Conservation (phyloP, 2,888 invertebrate species). For the Alcis repandata region DNA sequence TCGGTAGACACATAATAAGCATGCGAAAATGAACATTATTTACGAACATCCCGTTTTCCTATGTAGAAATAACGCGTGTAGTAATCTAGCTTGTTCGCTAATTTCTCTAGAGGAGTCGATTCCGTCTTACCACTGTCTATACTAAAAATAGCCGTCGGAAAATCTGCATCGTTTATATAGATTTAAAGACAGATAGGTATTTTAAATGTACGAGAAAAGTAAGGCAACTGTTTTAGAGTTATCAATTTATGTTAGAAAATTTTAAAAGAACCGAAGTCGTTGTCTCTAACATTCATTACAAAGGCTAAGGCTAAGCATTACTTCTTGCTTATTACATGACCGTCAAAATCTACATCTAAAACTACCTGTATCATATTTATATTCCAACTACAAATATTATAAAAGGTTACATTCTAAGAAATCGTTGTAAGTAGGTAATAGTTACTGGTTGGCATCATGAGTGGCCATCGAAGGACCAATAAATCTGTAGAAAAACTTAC, state of each 20-base stretch:
- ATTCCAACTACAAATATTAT: constrained; percentile 62
- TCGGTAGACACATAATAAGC: too few species aligned
- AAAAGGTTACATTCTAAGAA: constrained; percentile 62
- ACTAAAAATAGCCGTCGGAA: too few species aligned
- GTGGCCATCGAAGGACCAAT: constrained; percentile 20
- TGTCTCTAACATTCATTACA: background rate
- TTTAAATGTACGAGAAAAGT: too few species aligned
- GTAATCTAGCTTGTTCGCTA: constrained; percentile 11
- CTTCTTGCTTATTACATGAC: constrained; percentile 4
- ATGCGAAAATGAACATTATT: background rate
- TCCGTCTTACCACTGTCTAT: too few species aligned
- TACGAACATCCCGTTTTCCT: background rate
- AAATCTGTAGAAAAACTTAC: background rate
- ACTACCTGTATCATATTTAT: constrained; percentile 55
- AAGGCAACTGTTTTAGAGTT: too few species aligned
- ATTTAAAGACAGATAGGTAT: too few species aligned
- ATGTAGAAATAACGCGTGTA: background rate
- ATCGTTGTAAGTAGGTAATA: constrained; percentile 47
- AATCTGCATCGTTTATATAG: too few species aligned
- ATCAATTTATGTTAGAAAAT: too few species aligned
- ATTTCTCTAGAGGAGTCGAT: constrained; percentile 5
- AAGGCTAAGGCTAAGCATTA: background rate
- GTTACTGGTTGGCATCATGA: constrained; percentile 64
- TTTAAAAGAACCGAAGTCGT: too few species aligned
- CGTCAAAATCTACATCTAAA: constrained; percentile 52